Percentiles rank a stretch among this genome's conserved stretches.
These are phyloP conservation scores for Lithosia quadra DNA, from an alignment of 2,888 invertebrate genomes.

Conservation along the genomic window DNA sequence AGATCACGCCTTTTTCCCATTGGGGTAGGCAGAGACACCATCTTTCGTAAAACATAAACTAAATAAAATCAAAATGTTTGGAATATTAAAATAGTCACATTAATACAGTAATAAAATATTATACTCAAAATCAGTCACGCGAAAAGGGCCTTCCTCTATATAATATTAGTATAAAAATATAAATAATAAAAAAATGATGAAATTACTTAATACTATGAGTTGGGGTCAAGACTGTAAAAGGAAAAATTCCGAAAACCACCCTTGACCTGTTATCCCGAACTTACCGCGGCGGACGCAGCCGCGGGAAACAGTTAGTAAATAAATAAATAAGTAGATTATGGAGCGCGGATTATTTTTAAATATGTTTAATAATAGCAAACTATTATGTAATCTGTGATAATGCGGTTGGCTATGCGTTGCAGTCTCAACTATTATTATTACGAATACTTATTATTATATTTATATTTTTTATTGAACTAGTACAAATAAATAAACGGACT, in stretches of 20 bases:
- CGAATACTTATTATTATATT: no score
- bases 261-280: background rate
- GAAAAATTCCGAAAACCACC: background rate
- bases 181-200: background rate
- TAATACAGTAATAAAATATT: background rate
- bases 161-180: background rate
- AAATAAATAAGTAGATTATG: background rate
- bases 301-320: background rate
- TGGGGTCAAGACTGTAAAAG: background rate
- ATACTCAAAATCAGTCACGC: background rate
- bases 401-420: no score
- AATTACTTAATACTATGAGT: background rate
- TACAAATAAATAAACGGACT: no score
- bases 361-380: background rate
- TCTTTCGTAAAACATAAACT: no score
- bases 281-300: background rate
- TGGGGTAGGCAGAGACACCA: no score
- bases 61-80: no score
- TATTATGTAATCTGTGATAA: background rate
- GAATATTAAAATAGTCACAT: no score
- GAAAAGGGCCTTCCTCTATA: background rate
- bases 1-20: no score
- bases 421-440: no score
- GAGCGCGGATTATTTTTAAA: background rate
- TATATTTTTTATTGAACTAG: no score